Evolutionary conservation across 2,888 invertebrate species (phyloP), one percentile per base, ranked within the genome.

Genomic region (Tridacna gigas): DNA sequence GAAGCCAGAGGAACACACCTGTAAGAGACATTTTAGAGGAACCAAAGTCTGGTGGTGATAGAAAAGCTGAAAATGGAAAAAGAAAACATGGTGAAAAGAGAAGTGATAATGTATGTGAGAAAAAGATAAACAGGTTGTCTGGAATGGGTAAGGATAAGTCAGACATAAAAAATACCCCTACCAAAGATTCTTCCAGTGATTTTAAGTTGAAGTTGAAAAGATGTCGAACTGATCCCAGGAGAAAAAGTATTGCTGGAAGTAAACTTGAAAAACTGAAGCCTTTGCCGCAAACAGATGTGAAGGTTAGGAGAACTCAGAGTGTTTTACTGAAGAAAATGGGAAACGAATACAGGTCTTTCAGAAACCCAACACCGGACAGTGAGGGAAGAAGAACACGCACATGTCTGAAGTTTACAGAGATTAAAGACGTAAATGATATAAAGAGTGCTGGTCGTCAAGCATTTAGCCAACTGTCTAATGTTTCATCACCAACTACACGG

Each of bases 351-450:
- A 78, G 83, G 65, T 89, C 90, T 3, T 87, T 88, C 45, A 85
- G 90, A 74, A 88, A 91, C 48, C 84, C 85, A 47, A 91, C 90
- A 7, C 91, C 91, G 12, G 90, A 90, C 28, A 89, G 86, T 73
- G 80, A 75, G 0, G 84, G 83, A 0, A 86, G 88, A 26, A 81
- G 78, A 15, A 80, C 80, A 4, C 65, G 89, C 9, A 77, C 86
- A 65, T 74, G 88, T 65, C 83, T 90, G 4, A 86, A 81, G 47
- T 89, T 91, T 84, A 83, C 82, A 45, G 71, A 76, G 7, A 73
- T 81, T 48, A 77, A 81, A 47, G 65, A 71, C 26, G 56, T 56
- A 7, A 56, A 81, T 61, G 82, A 83, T 20, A 15, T 82, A 22
- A 74, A 60, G 69, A 26, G 66, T 45, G 26, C 83, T 15, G 78